Conservation (phyloP, 1,140 invertebrate genomes). For the Drosophila novamexicana region DNA sequence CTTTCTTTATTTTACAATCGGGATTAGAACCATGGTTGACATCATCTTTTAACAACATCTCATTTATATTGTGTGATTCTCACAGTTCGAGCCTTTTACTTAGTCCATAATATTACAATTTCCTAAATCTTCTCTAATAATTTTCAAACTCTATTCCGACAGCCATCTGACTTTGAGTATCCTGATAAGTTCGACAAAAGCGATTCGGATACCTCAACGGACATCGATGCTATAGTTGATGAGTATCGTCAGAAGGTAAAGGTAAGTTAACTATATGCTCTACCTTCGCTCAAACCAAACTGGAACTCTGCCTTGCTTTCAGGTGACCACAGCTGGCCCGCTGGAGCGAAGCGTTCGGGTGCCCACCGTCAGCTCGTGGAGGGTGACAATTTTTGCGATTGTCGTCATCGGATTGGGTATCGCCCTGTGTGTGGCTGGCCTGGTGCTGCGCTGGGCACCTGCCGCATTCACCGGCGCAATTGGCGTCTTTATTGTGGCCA, state of each 20-base stretch:
- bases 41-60: no score
- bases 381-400: constrained; percentile 73
- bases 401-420: constrained; percentile 71
- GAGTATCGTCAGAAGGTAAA: constrained; percentile 84
- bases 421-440: constrained; percentile 60
- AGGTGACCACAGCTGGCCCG: constrained; percentile 81
- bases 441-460: constrained; percentile 68
- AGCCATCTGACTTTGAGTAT: constrained; percentile 81
- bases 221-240: constrained; percentile 84
- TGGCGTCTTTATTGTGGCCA: constrained; percentile 64
- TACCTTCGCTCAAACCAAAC: no score
- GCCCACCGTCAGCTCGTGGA: constrained; percentile 75
- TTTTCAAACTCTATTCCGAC: not conserved
- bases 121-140: no score
- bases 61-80: no score
- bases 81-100: no score
- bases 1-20: no score
- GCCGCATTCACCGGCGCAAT: constrained; percentile 69
- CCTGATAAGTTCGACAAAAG: constrained; percentile 78
- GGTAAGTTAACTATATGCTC: constrained; percentile 21
- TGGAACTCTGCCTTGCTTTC: not conserved
- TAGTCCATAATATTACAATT: no score
- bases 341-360: constrained; percentile 76
- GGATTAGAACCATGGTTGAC: no score
- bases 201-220: constrained; percentile 83